phyloP scores from a whole-genome alignment of 2,797 vertebrate genomes.

The Pristis pectinata region DNA sequence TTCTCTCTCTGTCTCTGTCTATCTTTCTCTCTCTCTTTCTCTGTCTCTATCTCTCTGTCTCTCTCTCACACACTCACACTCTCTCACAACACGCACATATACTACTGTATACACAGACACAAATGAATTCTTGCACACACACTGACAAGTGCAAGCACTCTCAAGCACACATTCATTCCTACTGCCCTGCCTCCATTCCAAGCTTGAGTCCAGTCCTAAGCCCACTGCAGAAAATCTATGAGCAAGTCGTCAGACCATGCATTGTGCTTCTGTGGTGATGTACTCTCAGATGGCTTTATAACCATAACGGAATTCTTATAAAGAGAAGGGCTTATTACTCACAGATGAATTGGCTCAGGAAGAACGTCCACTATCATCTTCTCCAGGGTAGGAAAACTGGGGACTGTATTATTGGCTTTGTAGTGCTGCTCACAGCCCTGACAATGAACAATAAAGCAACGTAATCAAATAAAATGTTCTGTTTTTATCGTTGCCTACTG shows the following conservation, averaged over 20 bases:
- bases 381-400: background rate
- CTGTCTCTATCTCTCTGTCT: no score
- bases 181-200: background rate
- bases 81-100: no score
- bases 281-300: background rate
- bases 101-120: no score
- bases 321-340: background rate
- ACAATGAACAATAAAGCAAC: background rate
- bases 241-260: background rate
- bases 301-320: background rate
- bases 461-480: background rate
- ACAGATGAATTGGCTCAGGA: background rate
- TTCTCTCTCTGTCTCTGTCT: no score
- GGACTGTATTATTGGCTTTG: background rate
- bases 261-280: background rate
- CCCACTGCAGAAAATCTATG: background rate
- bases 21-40: no score
- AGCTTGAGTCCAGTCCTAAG: background rate
- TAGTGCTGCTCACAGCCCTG: background rate
- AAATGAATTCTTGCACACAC: no score
- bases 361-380: background rate
- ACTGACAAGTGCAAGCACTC: no score
- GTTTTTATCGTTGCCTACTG: background rate
- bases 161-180: background rate
- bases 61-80: no score